Conservation (phyloP, 2,888 invertebrate species). For the Melinaea menophilus region DNA sequence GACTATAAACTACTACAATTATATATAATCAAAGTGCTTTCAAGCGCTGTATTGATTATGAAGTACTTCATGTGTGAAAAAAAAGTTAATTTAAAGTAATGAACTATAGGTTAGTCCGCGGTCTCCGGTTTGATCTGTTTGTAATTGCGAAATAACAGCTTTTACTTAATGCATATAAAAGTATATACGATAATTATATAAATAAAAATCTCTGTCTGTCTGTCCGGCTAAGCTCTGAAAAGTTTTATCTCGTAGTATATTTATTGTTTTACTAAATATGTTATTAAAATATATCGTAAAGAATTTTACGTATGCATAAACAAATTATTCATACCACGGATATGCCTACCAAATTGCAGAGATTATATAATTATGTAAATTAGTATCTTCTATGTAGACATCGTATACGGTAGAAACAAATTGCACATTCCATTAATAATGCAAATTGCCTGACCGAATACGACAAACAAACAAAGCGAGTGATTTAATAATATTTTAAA, state of each 20-base stretch:
- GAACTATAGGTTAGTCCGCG: no score
- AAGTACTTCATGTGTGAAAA: background rate
- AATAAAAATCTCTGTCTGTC: background rate
- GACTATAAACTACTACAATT: background rate
- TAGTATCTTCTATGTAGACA: background rate
- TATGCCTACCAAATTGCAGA: background rate
- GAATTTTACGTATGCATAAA: background rate
- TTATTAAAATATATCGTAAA: background rate
- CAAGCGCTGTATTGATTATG: no score
- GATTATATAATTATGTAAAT: constrained; percentile 7
- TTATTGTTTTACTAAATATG: background rate
- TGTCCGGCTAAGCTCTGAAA: no score
- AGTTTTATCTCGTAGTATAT: no score
- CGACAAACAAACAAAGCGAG: constrained; percentile 9
- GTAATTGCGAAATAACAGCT: no score
- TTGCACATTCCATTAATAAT: constrained; percentile 24
- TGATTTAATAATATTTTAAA: constrained; percentile 6
- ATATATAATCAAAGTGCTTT: no score
- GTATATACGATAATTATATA: no score
- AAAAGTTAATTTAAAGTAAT: no score
- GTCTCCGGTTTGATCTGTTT: no score
- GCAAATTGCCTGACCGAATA: constrained; percentile 15
- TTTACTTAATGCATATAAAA: no score
- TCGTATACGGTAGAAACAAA: constrained; percentile 16
- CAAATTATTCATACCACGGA: background rate